Evolutionary conservation across 2,888 invertebrate species (phyloP).

Genomic region (Diaprepes abbreviatus): DNA sequence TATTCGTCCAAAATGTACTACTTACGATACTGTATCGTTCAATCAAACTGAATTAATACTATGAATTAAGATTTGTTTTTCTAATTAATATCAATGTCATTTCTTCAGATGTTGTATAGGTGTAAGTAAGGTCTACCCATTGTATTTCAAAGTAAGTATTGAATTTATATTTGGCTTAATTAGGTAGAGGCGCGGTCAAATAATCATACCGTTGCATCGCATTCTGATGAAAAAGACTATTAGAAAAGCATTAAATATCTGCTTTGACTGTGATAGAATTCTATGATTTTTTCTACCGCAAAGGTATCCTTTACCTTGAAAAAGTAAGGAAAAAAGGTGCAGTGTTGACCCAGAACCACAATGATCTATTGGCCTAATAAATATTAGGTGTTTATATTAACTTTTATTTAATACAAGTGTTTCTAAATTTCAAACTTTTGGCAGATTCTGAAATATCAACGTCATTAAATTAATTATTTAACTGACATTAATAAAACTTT

Average conservation of each 20-base stretch:
- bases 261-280: no score
- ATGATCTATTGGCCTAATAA: conserved; percentile 6
- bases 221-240: no score
- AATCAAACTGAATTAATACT: no score
- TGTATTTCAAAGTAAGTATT: conserved; percentile 5
- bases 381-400: neutral
- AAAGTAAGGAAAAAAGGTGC: conserved; percentile 29
- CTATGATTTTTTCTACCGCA: no score
- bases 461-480: no score
- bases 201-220: no score
- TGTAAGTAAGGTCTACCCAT: conserved; percentile 8
- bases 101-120: conserved; percentile 17
- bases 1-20: no score
- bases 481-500: no score
- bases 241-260: no score
- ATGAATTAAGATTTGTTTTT: neutral
- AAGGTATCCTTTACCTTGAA: conserved; percentile 38
- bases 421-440: neutral
- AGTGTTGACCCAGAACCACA: conserved; percentile 17
- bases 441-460: neutral
- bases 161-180: neutral
- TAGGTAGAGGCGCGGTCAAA: no score
- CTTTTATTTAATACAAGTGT: no score
- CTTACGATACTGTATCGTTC: no score
- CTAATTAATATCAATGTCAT: conserved; percentile 18